Conservation (phyloP, 2,888 invertebrate genomes). For the Morpho achilles region DNA sequence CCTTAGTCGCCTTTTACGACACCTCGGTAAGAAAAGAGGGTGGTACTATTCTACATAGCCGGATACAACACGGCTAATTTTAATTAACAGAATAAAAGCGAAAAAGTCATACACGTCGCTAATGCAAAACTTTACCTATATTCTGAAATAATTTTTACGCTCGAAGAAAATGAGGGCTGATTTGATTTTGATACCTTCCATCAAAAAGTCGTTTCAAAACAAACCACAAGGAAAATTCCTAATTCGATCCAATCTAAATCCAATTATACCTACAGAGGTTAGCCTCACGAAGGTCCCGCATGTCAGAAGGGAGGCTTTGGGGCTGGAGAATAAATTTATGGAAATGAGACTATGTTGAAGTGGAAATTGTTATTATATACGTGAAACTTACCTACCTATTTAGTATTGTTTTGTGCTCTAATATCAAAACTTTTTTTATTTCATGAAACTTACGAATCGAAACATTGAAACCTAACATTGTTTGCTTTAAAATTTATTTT, state of each 20-base stretch:
- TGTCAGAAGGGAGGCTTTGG: constrained; percentile 5
- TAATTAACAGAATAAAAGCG: constrained; percentile 5
- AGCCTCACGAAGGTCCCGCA: constrained; percentile 40
- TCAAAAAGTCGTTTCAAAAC: constrained; percentile 73
- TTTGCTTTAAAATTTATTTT: too few relatives aligned
- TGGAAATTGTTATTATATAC: constrained; percentile 2
- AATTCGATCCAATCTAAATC: constrained; percentile 74
- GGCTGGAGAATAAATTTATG: constrained; percentile 6
- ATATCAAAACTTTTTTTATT: too few relatives aligned
- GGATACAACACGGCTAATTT: too few relatives aligned
- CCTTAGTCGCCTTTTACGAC: too few relatives aligned
- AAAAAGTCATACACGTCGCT: constrained; percentile 13
- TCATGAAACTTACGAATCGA: too few relatives aligned
- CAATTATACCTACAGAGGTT: constrained; percentile 64
- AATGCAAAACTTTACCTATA: constrained; percentile 29
- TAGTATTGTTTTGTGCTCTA: not conserved
- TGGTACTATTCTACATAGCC: too few relatives aligned
- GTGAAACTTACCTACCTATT: constrained; percentile 4
- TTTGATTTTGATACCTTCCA: constrained; percentile 66
- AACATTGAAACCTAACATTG: too few relatives aligned
- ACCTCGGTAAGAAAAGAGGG: too few relatives aligned
- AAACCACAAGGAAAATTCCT: constrained; percentile 63
- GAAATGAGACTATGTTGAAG: constrained; percentile 6
- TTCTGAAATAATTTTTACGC: constrained; percentile 20
- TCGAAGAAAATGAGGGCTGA: constrained; percentile 23